Evolutionary conservation across 1,140 invertebrate species (phyloP), one percentile per base, ranked within the genome.

Genomic region (Odontomachus brunneus): DNA sequence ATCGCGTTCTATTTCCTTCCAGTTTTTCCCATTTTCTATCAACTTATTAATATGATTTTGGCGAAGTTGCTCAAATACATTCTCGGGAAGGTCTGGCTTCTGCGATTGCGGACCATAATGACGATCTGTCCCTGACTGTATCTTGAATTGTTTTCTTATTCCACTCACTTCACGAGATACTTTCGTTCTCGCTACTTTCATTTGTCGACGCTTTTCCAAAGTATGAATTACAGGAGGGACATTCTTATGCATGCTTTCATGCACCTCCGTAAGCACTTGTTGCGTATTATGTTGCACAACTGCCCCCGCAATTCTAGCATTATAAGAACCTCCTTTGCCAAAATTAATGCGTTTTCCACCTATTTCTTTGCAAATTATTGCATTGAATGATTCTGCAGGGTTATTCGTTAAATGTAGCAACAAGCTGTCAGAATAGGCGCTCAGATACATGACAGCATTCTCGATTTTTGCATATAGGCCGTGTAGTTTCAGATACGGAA

Each of bases 391-490:
- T 65, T 48, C 33, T 48, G 19, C 33, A 22, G 33, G n/a, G 22
- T 65, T 65, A 5, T 65, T 65, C 5, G 62, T 65, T 22, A 65
- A 24, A 26, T 67, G 48, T 44, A 44, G 3, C 19, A 65, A 26
- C 4, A 66, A 66, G 38, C 38, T 66, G 1, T 48, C 38, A 1
- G 19, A 24, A 9, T 65, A 22, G 48, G n/a, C 33, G 12, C 24
- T 24, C 22, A 65, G 11, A 22, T 24, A 22, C 9, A 0, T 22
- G 3, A 48, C 9, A 22, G 33, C 19, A 24, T 0, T 48, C 19
- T 65, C 33, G 14, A 65, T 22, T 48, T 15, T 48, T 65, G 1
- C 3, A 48, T 48, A 65, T 1, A 65, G 19, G 15, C 63, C 63
- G 14, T 48, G 7, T 19, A 65, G 1, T 65, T 65, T 66, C 7